phyloP scores from a whole-genome alignment of 1,140 invertebrate genomes.

The Brachionus sp. region DNA sequence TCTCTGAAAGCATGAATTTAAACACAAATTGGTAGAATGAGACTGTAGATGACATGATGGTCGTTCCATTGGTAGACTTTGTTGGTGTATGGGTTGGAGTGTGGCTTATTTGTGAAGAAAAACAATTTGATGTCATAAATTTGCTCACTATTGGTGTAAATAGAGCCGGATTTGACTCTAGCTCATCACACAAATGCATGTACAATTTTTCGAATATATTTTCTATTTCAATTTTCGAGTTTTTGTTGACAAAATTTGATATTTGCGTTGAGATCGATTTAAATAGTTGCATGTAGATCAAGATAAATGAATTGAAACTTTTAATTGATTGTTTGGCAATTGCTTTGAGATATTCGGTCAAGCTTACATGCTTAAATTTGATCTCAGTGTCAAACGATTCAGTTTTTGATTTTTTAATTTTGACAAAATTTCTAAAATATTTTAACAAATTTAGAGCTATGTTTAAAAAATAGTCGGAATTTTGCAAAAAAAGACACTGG shows the following conservation, averaged over 20 bases:
- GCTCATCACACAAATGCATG: neutral
- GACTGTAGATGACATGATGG: neutral
- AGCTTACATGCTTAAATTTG: neutral
- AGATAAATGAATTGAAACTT: neutral
- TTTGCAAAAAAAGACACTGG: neutral
- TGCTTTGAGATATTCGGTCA: neutral
- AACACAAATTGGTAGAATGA: conserved; percentile 34
- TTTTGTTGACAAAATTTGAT: conserved; percentile 41
- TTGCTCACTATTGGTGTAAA: neutral
- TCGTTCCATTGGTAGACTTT: neutral
- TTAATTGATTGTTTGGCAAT: neutral
- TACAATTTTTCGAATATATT: neutral
- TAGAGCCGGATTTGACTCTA: neutral
- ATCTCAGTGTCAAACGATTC: neutral
- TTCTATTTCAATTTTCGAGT: conserved; percentile 1
- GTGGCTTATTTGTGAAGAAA: neutral
- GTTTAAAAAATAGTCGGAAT: conserved; percentile 13
- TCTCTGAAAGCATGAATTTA: neutral
- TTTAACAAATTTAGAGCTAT: neutral
- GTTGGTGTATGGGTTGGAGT: conserved; percentile 27
- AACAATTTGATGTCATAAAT: conserved; percentile 23
- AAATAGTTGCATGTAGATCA: neutral
- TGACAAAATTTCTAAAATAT: neutral
- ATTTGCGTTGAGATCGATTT: conserved; percentile 14
- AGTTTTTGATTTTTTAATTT: neutral